phyloP scores from a whole-genome alignment of 2,888 invertebrate genomes.

The Lydus trimaculatus region DNA sequence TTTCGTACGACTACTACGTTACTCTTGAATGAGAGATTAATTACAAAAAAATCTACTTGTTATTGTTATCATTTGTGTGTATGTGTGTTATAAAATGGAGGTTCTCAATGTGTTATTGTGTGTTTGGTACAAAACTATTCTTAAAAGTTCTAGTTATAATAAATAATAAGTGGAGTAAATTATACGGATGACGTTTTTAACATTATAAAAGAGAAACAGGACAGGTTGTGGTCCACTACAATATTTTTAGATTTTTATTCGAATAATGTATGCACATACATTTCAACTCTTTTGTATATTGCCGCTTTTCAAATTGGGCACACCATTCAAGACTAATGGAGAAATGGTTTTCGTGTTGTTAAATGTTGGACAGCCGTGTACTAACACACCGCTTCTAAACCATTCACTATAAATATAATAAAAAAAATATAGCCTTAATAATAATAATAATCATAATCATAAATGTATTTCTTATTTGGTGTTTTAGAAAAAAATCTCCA shows the following conservation, averaged over 20 bases:
- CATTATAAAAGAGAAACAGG: conserved; percentile 39
- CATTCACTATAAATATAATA: background rate
- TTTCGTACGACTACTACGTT: background rate
- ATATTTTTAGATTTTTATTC: conserved; percentile 53
- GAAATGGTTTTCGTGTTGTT: conserved; percentile 20
- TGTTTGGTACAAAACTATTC: background rate
- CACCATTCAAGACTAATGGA: conserved; percentile 32
- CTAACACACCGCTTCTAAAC: background rate
- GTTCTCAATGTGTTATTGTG: background rate
- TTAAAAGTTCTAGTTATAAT: conserved; percentile 16
- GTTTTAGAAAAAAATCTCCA: background rate
- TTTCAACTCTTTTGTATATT: conserved; percentile 49
- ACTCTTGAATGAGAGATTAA: background rate
- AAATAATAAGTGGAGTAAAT: conserved; percentile 40
- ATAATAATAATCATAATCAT: background rate
- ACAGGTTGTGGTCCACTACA: conserved; percentile 51
- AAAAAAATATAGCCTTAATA: background rate
- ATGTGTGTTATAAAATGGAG: background rate
- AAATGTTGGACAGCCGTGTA: conserved; percentile 5
- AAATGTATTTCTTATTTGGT: background rate
- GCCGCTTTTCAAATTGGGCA: conserved; percentile 46
- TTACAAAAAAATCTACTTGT: background rate
- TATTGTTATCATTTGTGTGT: background rate
- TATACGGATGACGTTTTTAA: conserved; percentile 48
- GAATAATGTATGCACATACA: conserved; percentile 55